Evolutionary conservation across 2,113 vertebrate species (phyloP).

Genomic region (Nothoprocta perdicaria): DNA sequence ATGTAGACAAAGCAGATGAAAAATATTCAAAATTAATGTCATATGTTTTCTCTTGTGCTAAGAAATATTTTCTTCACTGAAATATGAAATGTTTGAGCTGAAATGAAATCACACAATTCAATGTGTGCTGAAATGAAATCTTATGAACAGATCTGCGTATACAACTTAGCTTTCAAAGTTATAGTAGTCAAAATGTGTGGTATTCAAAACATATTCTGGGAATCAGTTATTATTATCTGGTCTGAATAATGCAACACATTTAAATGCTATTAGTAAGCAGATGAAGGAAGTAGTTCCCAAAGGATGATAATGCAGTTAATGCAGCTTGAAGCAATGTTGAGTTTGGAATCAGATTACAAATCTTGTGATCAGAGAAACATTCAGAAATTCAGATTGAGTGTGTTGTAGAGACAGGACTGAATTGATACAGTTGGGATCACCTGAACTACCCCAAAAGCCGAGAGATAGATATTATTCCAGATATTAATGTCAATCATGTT

Average conservation of each 20-base stretch:
- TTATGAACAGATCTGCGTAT: neutral
- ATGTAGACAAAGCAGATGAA: conserved; percentile 30
- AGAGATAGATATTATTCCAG: neutral
- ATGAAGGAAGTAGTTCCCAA: neutral
- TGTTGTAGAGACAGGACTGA: neutral
- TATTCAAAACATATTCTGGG: neutral
- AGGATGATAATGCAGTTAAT: neutral
- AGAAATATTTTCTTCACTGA: conserved; percentile 33
- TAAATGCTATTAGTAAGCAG: neutral
- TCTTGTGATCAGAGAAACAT: neutral
- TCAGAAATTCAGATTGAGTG: neutral
- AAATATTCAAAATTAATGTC: conserved; percentile 5
- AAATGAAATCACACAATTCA: neutral
- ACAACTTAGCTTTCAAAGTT: neutral
- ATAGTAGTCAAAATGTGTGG: neutral
- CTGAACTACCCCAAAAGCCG: neutral
- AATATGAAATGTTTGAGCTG: neutral
- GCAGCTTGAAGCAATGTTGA: neutral
- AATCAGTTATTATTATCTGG: neutral
- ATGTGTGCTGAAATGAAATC: neutral
- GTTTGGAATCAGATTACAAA: neutral
- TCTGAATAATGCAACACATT: conserved; percentile 9
- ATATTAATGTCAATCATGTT: neutral
- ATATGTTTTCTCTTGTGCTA: neutral
- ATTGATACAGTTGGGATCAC: neutral